Evolutionary conservation across 2,888 invertebrate genomes (phyloP), one percentile per base, ranked within the genome.

Genomic region (Timandra comae): DNA sequence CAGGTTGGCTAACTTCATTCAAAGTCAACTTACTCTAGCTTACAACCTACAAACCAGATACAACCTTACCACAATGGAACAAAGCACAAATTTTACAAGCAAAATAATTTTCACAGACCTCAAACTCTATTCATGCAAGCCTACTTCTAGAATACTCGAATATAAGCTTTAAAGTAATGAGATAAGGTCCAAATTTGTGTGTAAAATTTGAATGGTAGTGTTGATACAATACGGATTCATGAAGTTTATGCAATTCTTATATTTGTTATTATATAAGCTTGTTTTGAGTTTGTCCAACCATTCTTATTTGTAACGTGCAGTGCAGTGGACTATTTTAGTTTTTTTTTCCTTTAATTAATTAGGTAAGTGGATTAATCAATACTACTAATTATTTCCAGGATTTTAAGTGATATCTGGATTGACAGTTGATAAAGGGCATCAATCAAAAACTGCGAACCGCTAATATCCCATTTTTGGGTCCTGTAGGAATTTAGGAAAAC

Each of bases 261-360:
- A 67, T 81, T 78, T 70, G 59, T 70, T 82, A 85, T 85, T 84
- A 84, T 84, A 85, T 84, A 85, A 84, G 80, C 55, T 76, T 70
- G 64, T 70, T 72, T 65, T 62, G 57, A 47, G 57, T 50, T 51
- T 49, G 52, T 49, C 41, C 37, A 63, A 56, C 52, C 81, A 84
- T 68, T 82, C 70, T 66, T 41, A 63, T 57, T 66, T 67, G 67
- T 63, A 71, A 43, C 65, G 63, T 50, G 49, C 61, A 65, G 75
- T 80, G 81, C 73, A 79, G 82, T 61, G 56, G 61, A 55, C 59
- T 65, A 63, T 46, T 47, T 61, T 49, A 16, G 43, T 46, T 41
- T 35, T 42, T 29, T 45, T 43, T 46, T 46, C 41, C 48, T 49
- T 33, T 47, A 38, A 39, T 22, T 26, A 41, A 39, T 37, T 49